A percentile compares a stretch with the other conserved stretches of the same genome.
Conservation (phyloP, 2,113 vertebrate species). For the rat (Rattus norvegicus) region DNA sequence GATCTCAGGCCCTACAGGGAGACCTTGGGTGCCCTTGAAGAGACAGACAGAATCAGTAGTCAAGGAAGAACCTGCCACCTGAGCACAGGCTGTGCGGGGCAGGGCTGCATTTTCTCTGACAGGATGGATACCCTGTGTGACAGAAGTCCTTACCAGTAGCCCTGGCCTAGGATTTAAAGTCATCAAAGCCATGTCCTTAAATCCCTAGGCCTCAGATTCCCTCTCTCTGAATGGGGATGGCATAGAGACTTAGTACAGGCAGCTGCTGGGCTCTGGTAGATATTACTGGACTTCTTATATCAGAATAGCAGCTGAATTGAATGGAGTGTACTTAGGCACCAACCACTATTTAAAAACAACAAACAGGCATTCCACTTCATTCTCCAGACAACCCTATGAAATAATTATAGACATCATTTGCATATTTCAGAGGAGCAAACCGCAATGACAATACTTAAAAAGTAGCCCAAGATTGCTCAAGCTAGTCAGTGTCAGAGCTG, state of each 20-base stretch:
- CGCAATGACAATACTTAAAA: neutral
- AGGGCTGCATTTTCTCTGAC: neutral
- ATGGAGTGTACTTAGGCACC: neutral
- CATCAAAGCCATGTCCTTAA: neutral
- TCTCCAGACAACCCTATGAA: neutral
- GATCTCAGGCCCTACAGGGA: neutral
- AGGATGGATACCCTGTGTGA: neutral
- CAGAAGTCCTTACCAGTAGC: neutral
- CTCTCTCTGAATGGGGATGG: neutral
- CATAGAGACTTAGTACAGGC: neutral
- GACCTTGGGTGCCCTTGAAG: neutral
- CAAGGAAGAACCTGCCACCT: too few species aligned
- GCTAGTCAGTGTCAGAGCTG: neutral
- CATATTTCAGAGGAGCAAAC: neutral
- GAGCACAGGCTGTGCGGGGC: neutral
- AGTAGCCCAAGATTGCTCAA: neutral
- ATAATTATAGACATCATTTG: neutral
- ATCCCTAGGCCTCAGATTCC: neutral
- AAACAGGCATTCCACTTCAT: neutral
- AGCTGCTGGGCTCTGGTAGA: neutral
- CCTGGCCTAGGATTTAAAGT: neutral
- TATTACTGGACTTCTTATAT: neutral
- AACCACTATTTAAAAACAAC: neutral
- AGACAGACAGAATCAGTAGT: neutral
- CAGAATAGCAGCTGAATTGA: neutral